A percentile compares a stretch with the other conserved stretches of the same genome.
Conservation (phyloP, 2,888 invertebrate species). For the Halictus quadricinctus region DNA sequence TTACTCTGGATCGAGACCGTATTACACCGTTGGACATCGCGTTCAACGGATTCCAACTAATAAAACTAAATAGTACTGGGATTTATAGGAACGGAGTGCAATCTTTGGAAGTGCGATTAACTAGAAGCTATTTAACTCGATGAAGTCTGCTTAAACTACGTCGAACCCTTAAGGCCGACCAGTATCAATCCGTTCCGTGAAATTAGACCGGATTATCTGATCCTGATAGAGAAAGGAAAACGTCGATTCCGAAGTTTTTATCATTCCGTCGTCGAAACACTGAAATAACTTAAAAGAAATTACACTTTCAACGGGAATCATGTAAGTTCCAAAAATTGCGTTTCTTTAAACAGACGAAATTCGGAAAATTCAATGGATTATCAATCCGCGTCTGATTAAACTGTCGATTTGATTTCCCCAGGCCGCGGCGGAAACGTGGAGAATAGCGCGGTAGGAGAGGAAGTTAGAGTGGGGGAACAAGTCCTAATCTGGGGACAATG, state of each 20-base stretch:
- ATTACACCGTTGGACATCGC: conserved; percentile 10
- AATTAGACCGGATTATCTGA: background rate
- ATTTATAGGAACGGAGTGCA: conserved; percentile 47
- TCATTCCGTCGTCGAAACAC: background rate
- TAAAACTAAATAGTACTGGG: conserved; percentile 57
- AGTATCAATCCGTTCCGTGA: background rate
- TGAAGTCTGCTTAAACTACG: conserved; percentile 29
- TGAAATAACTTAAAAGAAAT: background rate
- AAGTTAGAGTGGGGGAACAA: too few relatives aligned
- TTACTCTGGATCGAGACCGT: conserved; percentile 16
- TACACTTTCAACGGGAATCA: background rate
- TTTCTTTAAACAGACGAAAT: background rate
- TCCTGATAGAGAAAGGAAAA: background rate
- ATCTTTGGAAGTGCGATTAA: conserved; percentile 20
- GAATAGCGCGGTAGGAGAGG: too few relatives aligned
- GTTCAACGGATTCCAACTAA: conserved; percentile 34
- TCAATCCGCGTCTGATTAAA: too few relatives aligned
- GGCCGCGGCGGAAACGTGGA: too few relatives aligned
- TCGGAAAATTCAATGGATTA: too few relatives aligned
- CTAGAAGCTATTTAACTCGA: conserved; percentile 26
- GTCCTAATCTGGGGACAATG: too few relatives aligned
- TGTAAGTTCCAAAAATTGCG: background rate
- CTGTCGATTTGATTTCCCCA: too few relatives aligned
- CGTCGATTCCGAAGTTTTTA: background rate
- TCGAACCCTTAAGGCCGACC: conserved; percentile 3